Conservation (phyloP, 1,140 invertebrate genomes). For the Cyclargus thomasi region DNA sequence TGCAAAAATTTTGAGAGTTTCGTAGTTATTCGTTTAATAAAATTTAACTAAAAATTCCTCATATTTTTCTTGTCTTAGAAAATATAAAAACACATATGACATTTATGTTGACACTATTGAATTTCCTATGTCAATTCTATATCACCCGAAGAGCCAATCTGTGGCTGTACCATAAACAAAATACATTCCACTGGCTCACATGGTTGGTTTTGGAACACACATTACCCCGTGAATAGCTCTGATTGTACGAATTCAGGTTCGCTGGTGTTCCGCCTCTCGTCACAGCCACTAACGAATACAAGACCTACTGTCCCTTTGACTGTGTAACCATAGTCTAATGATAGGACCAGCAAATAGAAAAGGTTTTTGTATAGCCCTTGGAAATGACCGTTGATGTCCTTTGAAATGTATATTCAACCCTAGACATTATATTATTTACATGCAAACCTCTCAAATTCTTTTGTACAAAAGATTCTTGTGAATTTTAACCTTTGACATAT, state of each 20-base stretch:
- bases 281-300: not conserved
- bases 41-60: too few species aligned
- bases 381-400: not conserved
- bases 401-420: not conserved
- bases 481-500: too few species aligned
- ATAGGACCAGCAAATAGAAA: not conserved
- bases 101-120: too few species aligned
- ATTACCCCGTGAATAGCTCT: not conserved
- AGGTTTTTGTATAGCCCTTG: not conserved
- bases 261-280: not conserved
- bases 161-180: not conserved
- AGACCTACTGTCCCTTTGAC: not conserved
- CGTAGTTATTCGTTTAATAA: too few species aligned
- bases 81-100: not conserved
- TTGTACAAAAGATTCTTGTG: too few species aligned
- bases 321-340: conserved; percentile 1
- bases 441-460: not conserved
- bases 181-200: not conserved
- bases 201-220: not conserved
- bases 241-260: not conserved
- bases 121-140: too few species aligned
- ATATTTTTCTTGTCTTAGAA: not conserved
- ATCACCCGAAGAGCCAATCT: not conserved
- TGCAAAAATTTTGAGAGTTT: too few species aligned
- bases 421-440: not conserved